Conservation (phyloP, 1,140 invertebrate species). For the Copidosoma floridanum region DNA sequence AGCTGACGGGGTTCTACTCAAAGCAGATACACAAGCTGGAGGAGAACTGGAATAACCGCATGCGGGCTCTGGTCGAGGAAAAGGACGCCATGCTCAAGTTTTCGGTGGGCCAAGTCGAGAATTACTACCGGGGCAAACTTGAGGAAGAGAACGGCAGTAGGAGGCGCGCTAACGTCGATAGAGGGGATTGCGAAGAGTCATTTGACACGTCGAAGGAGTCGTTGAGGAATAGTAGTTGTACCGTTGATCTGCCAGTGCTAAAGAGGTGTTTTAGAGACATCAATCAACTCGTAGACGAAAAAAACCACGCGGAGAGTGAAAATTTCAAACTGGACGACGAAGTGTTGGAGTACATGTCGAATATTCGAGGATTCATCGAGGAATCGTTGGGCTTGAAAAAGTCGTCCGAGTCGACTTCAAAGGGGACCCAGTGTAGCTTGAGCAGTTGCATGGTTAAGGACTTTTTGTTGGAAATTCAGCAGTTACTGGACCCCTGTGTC, state of each 20-base stretch:
- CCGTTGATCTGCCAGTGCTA: slow-evolving; percentile 22
- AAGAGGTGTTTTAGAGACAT: slow-evolving; percentile 23
- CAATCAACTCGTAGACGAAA: not conserved
- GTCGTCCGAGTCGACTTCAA: not conserved
- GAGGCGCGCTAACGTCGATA: slow-evolving; percentile 33
- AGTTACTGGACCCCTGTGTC: not conserved
- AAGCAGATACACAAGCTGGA: slow-evolving; percentile 38
- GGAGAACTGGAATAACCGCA: slow-evolving; percentile 36
- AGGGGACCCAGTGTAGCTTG: not conserved
- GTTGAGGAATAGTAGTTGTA: slow-evolving; percentile 31
- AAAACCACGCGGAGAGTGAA: not conserved
- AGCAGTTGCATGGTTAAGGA: not conserved
- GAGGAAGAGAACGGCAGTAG: slow-evolving; percentile 32
- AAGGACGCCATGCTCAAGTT: slow-evolving; percentile 35
- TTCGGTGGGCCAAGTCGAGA: slow-evolving; percentile 37
- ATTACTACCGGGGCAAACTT: slow-evolving; percentile 39
- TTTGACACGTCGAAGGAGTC: slow-evolving; percentile 8
- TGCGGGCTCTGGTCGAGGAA: slow-evolving; percentile 35
- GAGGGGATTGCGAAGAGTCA: slow-evolving; percentile 24
- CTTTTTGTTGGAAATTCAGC: slow-evolving; percentile 7
- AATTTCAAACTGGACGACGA: not conserved
- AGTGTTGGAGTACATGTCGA: not conserved
- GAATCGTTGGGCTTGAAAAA: not conserved
- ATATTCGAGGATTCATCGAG: not conserved
- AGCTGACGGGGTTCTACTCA: slow-evolving; percentile 37